Percentiles rank a stretch among this genome's conserved stretches.
Conservation (phyloP, 2,888 invertebrate species). For the Ypsolopha sequella region DNA sequence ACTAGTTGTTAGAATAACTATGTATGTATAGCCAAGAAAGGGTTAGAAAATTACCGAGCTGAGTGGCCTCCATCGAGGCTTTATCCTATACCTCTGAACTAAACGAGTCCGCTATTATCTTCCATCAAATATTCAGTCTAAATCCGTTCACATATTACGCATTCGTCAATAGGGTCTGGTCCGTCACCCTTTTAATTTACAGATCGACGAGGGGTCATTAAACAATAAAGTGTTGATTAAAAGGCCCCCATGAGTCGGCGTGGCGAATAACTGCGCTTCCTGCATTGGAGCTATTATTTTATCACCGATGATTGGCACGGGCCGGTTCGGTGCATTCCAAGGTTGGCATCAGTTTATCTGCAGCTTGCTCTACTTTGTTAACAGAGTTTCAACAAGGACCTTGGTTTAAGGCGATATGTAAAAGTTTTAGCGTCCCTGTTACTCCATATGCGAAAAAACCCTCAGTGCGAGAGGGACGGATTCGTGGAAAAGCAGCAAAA, state of each 20-base stretch:
- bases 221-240: slow-evolving; percentile 72
- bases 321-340: slow-evolving; percentile 18
- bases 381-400: too few relatives aligned
- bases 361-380: too few relatives aligned
- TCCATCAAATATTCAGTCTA: slow-evolving; percentile 35
- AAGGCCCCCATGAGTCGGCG: slow-evolving; percentile 63
- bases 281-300: slow-evolving; percentile 60
- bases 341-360: slow-evolving; percentile 2
- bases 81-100: neutral
- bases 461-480: too few relatives aligned
- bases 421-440: too few relatives aligned
- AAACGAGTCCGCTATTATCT: neutral
- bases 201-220: slow-evolving; percentile 66
- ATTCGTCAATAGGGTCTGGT: slow-evolving; percentile 64
- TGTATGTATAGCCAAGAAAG: too few relatives aligned
- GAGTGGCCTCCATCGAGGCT: neutral
- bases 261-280: slow-evolving; percentile 65
- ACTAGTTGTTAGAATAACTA: too few relatives aligned
- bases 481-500: too few relatives aligned
- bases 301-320: slow-evolving; percentile 66
- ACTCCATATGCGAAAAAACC: too few relatives aligned
- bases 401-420: too few relatives aligned
- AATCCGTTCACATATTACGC: slow-evolving; percentile 58
- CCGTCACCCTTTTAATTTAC: slow-evolving; percentile 71
- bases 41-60: neutral